Percentiles rank a stretch among this genome's conserved stretches.
phyloP scores from a whole-genome alignment of 2,888 invertebrate genomes.

The Lydus trimaculatus region DNA sequence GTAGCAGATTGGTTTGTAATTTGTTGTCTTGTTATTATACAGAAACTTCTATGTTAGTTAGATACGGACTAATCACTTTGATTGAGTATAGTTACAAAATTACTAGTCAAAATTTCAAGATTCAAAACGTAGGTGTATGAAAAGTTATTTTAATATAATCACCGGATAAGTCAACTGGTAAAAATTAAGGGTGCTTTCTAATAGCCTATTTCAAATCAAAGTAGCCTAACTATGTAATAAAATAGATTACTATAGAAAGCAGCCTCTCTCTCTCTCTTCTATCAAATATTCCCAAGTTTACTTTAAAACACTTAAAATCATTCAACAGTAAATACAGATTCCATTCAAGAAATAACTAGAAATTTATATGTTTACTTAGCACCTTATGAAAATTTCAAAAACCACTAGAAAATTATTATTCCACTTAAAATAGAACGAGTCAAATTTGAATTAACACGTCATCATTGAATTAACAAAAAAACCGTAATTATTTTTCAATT shows the following conservation, averaged over 20 bases:
- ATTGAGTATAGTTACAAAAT: too few relatives aligned
- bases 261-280: too few relatives aligned
- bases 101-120: too few relatives aligned
- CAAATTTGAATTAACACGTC: not conserved
- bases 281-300: not conserved
- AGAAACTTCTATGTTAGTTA: too few relatives aligned
- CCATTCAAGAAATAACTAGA: not conserved
- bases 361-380: too few relatives aligned
- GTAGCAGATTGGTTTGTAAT: too few relatives aligned
- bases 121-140: too few relatives aligned
- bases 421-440: too few relatives aligned
- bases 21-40: too few relatives aligned
- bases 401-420: not conserved
- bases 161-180: not conserved
- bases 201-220: not conserved
- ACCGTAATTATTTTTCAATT: too few relatives aligned
- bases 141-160: not conserved
- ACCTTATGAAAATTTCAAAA: too few relatives aligned
- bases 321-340: not conserved
- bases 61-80: too few relatives aligned
- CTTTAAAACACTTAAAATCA: not conserved
- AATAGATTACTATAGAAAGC: not conserved
- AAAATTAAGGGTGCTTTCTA: not conserved
- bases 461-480: not conserved
- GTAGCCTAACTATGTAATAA: not conserved